A percentile compares a stretch with the other conserved stretches of the same genome.
These are phyloP conservation scores for Rhodophaea formosa DNA, from an alignment of 2,888 invertebrate species.

Conservation along the genomic window DNA sequence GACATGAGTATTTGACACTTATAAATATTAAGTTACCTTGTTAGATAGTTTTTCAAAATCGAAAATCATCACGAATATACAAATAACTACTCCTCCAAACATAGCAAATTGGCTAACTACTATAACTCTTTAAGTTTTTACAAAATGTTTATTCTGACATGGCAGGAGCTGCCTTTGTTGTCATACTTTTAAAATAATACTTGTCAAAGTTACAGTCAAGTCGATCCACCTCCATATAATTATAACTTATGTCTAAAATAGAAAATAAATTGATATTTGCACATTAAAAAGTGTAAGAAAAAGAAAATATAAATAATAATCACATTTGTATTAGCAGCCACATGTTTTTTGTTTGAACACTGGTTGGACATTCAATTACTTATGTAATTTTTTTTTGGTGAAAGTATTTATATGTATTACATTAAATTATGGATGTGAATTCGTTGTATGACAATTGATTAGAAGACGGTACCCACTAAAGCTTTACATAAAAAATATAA, in stretches of 20 bases:
- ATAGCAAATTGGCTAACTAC: slow-evolving; percentile 71
- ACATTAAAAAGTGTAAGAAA: slow-evolving; percentile 16
- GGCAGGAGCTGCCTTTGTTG: not conserved
- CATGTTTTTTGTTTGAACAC: not conserved
- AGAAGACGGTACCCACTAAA: slow-evolving; percentile 46
- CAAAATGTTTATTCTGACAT: slow-evolving; percentile 22
- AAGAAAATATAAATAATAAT: slow-evolving; percentile 14
- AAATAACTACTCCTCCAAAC: slow-evolving; percentile 51
- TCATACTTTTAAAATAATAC: slow-evolving; percentile 3
- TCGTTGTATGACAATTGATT: slow-evolving; percentile 50
- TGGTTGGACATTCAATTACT: not conserved
- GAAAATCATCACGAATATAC: slow-evolving; percentile 40
- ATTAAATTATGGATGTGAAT: slow-evolving; percentile 45
- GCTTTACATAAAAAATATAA: slow-evolving; percentile 29
- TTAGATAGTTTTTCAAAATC: slow-evolving; percentile 28
- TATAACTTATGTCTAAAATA: slow-evolving; percentile 10
- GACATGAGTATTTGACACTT: slow-evolving; percentile 43
- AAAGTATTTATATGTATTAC: not conserved
- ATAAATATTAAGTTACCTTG: slow-evolving; percentile 28
- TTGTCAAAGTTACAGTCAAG: slow-evolving; percentile 9
- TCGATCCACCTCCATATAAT: slow-evolving; percentile 8
- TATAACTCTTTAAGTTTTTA: slow-evolving; percentile 33
- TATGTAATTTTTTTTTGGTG: too few relatives aligned
- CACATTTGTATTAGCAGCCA: slow-evolving; percentile 14
- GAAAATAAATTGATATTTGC: slow-evolving; percentile 10